These are phyloP conservation scores for Phrynocephalus forsythii DNA, from an alignment of 2,797 vertebrate genomes.

Conservation along the genomic window DNA sequence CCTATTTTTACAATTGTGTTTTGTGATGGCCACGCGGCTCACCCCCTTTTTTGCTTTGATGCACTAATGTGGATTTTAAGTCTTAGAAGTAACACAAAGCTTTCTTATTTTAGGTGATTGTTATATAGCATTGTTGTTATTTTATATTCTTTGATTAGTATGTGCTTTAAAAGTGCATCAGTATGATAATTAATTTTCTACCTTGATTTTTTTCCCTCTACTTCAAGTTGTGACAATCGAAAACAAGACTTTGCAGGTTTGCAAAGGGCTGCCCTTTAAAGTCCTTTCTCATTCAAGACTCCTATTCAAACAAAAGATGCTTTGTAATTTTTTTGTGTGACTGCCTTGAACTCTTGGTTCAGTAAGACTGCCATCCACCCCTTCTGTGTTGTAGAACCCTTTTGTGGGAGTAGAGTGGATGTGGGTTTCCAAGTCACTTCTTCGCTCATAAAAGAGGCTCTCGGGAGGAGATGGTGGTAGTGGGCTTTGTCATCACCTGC, in stretches of 20 bases:
- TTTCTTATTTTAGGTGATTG: no score
- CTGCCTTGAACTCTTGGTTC: constrained; percentile 24
- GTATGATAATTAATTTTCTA: constrained; percentile 26
- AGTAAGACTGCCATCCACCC: not conserved
- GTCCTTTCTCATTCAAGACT: constrained; percentile 37
- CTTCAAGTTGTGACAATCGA: constrained; percentile 4
- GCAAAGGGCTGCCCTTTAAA: constrained; percentile 32
- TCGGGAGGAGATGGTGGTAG: not conserved
- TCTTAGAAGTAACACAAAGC: no score
- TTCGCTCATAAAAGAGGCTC: constrained; percentile 10
- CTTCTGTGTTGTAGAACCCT: constrained; percentile 4
- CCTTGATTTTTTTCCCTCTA: not conserved
- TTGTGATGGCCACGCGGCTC: no score
- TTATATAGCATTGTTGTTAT: no score
- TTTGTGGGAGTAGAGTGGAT: not conserved
- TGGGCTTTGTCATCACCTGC: not conserved
- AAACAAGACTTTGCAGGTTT: constrained; percentile 12
- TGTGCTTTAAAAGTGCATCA: not conserved
- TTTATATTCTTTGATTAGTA: no score
- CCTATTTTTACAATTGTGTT: no score
- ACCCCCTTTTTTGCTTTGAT: no score
- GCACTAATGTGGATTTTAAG: no score
- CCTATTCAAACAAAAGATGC: not conserved
- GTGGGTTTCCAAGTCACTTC: not conserved
- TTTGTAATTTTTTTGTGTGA: not conserved